Percentiles rank a stretch among this genome's conserved stretches.
Conservation (phyloP, 2,113 vertebrate genomes). For the Narcine bancroftii region DNA sequence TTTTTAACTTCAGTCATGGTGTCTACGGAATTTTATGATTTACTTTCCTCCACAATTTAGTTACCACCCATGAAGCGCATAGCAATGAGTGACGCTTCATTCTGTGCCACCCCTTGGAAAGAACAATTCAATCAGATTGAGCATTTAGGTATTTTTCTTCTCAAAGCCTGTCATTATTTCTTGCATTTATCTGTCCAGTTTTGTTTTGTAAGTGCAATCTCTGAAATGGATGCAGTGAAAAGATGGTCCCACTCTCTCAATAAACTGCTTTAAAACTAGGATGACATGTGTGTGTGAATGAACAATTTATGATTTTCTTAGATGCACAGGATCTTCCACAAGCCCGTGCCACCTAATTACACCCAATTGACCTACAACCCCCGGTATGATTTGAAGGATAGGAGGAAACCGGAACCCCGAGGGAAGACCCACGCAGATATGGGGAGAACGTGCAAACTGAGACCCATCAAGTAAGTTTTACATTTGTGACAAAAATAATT, state of each 20-base stretch:
- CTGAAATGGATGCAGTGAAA: neutral
- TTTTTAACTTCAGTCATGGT: too few species aligned
- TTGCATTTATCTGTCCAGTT: neutral
- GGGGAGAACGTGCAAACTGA: too few species aligned
- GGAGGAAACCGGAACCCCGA: too few species aligned
- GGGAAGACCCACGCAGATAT: too few species aligned
- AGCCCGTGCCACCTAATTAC: too few species aligned
- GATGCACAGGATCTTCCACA: too few species aligned
- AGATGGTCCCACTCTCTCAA: neutral
- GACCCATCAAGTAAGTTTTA: neutral
- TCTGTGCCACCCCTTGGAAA: neutral
- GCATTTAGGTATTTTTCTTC: neutral
- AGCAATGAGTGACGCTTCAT: neutral
- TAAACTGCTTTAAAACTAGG: neutral
- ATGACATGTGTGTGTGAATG: neutral
- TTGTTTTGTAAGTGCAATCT: neutral
- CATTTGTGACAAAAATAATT: neutral
- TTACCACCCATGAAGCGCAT: too few species aligned
- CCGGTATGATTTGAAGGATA: too few species aligned
- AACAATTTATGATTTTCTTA: too few species aligned
- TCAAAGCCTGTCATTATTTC: neutral
- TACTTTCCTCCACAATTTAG: too few species aligned
- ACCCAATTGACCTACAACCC: too few species aligned
- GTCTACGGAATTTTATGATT: too few species aligned
- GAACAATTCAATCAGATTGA: neutral